Percentiles rank a stretch among this genome's conserved stretches.
These are phyloP conservation scores for Dastarcus helophoroides DNA, from an alignment of 2,888 invertebrate genomes.

Conservation along the genomic window DNA sequence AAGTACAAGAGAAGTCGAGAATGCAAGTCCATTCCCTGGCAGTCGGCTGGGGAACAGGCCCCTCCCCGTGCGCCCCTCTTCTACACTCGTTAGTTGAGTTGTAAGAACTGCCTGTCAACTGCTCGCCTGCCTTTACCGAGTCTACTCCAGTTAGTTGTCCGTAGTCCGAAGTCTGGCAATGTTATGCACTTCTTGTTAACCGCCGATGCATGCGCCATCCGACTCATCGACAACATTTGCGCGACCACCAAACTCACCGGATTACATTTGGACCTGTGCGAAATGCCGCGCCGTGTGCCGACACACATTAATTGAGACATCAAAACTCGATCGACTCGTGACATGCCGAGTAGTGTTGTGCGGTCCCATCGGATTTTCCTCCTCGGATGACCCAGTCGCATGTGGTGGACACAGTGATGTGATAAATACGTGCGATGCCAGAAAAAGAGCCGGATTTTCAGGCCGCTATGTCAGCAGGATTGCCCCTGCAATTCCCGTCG, in stretches of 20 bases:
- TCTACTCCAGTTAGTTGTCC: slow-evolving; percentile 32
- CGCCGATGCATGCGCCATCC: slow-evolving; percentile 25
- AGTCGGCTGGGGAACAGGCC: slow-evolving; percentile 26
- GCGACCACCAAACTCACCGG: no score
- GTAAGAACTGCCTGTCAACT: slow-evolving; percentile 40
- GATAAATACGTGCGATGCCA: slow-evolving; percentile 29
- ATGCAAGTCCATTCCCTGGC: slow-evolving; percentile 31
- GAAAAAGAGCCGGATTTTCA: slow-evolving; percentile 36
- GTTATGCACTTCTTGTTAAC: slow-evolving; percentile 20
- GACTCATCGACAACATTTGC: no score
- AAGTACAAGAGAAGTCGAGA: slow-evolving; percentile 25
- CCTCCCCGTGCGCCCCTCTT: slow-evolving; percentile 31
- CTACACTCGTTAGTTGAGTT: slow-evolving; percentile 38
- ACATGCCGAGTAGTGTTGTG: no score
- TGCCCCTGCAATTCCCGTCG: slow-evolving; percentile 36
- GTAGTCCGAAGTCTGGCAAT: slow-evolving; percentile 22
- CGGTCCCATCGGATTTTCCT: no score
- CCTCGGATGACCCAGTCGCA: no score
- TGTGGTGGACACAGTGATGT: slow-evolving; percentile 7
- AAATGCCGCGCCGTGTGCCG: no score
- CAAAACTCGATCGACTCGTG: no score
- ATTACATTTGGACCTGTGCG: no score
- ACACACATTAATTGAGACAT: no score
- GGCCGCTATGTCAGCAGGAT: slow-evolving; percentile 35
- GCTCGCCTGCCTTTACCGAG: slow-evolving; percentile 30